phyloP scores from a whole-genome alignment of 2,113 vertebrate species.

The Dipodomys spectabilis region DNA sequence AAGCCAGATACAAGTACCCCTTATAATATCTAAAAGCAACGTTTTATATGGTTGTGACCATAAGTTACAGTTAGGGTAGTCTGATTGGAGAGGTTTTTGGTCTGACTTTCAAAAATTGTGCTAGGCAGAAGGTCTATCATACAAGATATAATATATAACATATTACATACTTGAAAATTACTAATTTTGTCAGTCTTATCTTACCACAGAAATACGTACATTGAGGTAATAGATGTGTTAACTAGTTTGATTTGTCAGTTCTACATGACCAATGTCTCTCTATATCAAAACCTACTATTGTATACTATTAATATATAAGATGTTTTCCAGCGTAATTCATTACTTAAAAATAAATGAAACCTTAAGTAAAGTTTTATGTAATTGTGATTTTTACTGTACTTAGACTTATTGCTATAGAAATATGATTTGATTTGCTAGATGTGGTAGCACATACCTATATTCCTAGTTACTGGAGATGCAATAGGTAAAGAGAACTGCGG shows the following conservation, averaged over 20 bases:
- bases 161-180: neutral
- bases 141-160: neutral
- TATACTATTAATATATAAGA: neutral
- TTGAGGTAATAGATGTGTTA: neutral
- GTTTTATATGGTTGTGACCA: neutral
- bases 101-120: neutral
- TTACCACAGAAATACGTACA: neutral
- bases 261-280: neutral
- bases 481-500: too few relatives aligned
- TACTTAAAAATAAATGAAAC: neutral
- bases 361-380: neutral
- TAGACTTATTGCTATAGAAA: conserved; percentile 9
- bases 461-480: too few relatives aligned
- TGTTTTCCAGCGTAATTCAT: neutral
- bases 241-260: neutral
- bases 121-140: neutral
- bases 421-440: conserved; percentile 1
- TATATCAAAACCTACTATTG: neutral
- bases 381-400: neutral
- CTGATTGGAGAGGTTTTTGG: neutral
- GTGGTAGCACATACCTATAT: too few relatives aligned
- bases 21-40: too few relatives aligned
- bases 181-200: neutral
- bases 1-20: neutral
- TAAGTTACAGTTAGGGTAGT: neutral